These are phyloP conservation scores for Gracilinanus agilis DNA, from an alignment of 2,113 vertebrate genomes.

Conservation along the genomic window DNA sequence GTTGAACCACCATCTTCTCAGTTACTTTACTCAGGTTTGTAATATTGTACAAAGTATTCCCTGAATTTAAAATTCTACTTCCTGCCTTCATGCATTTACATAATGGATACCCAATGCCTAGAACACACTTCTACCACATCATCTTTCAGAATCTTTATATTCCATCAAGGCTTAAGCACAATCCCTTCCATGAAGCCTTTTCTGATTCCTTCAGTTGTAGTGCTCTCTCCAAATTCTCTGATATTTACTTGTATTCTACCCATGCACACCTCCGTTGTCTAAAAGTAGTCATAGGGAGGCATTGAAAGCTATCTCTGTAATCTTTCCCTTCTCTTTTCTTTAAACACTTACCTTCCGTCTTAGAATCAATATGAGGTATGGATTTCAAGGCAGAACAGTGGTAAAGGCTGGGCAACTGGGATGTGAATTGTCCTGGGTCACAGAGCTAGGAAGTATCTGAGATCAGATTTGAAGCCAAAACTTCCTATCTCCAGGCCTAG, in stretches of 20 bases:
- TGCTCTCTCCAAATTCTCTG: neutral
- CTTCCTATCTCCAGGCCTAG: too few relatives aligned
- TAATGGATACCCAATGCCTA: neutral
- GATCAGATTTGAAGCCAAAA: too few relatives aligned
- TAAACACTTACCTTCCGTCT: too few relatives aligned
- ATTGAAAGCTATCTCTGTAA: neutral
- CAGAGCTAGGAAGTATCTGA: too few relatives aligned
- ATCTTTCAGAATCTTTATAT: neutral
- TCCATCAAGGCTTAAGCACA: neutral
- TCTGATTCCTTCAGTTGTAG: neutral
- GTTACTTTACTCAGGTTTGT: neutral
- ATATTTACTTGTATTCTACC: neutral
- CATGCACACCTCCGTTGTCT: neutral
- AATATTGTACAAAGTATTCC: neutral
- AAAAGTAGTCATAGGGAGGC: neutral
- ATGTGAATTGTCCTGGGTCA: too few relatives aligned
- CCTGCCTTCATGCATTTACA: neutral
- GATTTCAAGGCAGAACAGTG: too few relatives aligned
- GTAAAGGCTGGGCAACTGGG: too few relatives aligned
- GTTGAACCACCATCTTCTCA: neutral
- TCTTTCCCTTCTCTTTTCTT: neutral
- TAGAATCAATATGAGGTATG: too few relatives aligned
- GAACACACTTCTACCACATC: neutral
- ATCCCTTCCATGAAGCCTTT: neutral
- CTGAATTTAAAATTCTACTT: neutral